A percentile compares a stretch with the other conserved stretches of the same genome.
Evolutionary conservation across 2,113 vertebrate species (phyloP).

Genomic region (Forbesichthys papilliferus): DNA sequence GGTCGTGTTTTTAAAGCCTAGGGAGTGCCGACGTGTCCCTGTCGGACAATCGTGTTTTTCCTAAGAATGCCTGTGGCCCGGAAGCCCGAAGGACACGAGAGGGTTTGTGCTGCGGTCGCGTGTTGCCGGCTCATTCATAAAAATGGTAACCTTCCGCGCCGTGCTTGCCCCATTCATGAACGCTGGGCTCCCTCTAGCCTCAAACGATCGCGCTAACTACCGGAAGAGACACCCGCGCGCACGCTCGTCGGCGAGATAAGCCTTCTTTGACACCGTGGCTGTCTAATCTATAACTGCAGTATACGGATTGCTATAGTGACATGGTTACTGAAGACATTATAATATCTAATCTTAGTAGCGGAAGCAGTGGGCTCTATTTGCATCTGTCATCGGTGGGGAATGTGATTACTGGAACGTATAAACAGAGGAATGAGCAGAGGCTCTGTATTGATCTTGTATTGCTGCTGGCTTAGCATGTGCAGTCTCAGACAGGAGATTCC

Average conservation of each 20-base stretch:
- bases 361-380: background rate
- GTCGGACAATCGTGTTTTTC: slow-evolving; percentile 27
- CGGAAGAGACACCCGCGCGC: background rate
- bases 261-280: too few relatives aligned
- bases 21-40: slow-evolving; percentile 2
- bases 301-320: background rate
- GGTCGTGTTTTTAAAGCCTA: background rate
- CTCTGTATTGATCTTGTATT: slow-evolving; percentile 55
- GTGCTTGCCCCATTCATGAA: slow-evolving; percentile 75
- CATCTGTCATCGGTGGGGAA: background rate
- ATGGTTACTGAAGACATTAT: background rate
- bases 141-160: slow-evolving; percentile 76
- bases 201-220: background rate
- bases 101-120: slow-evolving; percentile 78
- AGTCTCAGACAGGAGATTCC: slow-evolving; percentile 61
- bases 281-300: too few relatives aligned
- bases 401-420: slow-evolving; percentile 4
- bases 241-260: too few relatives aligned
- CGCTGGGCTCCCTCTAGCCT: slow-evolving; percentile 13
- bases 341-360: slow-evolving; percentile 2
- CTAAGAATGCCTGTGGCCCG: slow-evolving; percentile 39
- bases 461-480: slow-evolving; percentile 67
- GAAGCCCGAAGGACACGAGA: slow-evolving; percentile 61
- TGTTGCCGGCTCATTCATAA: slow-evolving; percentile 86
- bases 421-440: slow-evolving; percentile 28